Conservation (phyloP, 2,113 vertebrate genomes). For the Arizona elegans region DNA sequence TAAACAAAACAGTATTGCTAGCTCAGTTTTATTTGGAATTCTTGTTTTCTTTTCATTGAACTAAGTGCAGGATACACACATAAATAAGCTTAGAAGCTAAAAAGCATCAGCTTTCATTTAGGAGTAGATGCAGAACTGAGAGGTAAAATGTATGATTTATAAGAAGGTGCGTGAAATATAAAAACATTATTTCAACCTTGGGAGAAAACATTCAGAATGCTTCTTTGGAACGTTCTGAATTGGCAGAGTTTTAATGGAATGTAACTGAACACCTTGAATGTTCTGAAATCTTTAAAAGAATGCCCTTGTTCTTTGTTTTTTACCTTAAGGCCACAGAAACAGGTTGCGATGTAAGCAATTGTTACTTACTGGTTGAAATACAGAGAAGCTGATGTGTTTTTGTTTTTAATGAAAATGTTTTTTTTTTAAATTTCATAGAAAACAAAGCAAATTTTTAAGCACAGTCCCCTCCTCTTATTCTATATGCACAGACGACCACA, state of each 20-base stretch:
- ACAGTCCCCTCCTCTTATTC: not conserved
- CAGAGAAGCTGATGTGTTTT: not conserved
- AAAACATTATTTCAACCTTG: not conserved
- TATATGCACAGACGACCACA: not conserved
- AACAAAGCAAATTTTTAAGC: not conserved
- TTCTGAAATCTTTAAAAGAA: not conserved
- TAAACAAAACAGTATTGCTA: not conserved
- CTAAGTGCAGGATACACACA: not conserved
- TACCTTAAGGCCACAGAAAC: not conserved
- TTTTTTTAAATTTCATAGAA: not conserved
- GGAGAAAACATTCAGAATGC: not conserved
- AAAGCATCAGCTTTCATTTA: not conserved
- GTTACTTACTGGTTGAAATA: not conserved
- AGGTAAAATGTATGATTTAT: not conserved
- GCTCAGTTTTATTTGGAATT: not conserved
- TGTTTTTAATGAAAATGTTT: not conserved
- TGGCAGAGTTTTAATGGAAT: not conserved
- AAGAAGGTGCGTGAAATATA: not conserved
- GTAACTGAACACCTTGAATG: not conserved
- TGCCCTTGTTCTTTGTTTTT: not conserved
- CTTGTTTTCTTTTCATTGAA: not conserved
- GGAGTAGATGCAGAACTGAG: not conserved
- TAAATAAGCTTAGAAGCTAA: not conserved
- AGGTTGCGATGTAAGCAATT: not conserved
- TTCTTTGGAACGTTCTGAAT: not conserved